These are phyloP conservation scores for Ectropis crepuscularia DNA, from an alignment of 2,888 invertebrate species.

Conservation along the genomic window DNA sequence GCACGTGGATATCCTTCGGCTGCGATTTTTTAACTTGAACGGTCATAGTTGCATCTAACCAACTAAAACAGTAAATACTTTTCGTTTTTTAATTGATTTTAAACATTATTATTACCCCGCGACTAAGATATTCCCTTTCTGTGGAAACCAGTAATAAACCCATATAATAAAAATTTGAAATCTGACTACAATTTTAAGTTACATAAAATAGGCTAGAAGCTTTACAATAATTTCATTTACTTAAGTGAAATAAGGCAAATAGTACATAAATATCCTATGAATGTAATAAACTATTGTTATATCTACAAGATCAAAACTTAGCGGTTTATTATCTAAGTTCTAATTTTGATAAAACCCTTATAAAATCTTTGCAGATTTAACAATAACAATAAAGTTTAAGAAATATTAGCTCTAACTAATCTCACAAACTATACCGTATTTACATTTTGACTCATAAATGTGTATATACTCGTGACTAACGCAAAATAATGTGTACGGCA, in stretches of 20 bases:
- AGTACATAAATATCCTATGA: conserved; percentile 28
- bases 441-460: conserved; percentile 34
- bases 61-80: no score
- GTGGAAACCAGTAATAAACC: no score
- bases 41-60: no score
- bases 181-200: neutral
- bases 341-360: conserved; percentile 39
- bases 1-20: no score
- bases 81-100: no score
- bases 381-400: conserved; percentile 54
- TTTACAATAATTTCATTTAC: conserved; percentile 33
- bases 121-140: no score
- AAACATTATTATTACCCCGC: no score
- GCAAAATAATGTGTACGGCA: neutral
- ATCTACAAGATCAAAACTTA: conserved; percentile 48
- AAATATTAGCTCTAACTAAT: conserved; percentile 59
- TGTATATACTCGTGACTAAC: neutral
- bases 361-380: conserved; percentile 52
- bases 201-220: conserved; percentile 51
- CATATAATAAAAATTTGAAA: conserved; percentile 50
- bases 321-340: conserved; percentile 30
- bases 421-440: conserved; percentile 50
- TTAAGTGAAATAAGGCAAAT: conserved; percentile 18
- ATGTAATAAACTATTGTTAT: conserved; percentile 48
- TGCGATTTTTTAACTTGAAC: no score